Evolutionary conservation across 2,113 vertebrate genomes (phyloP), one percentile per base, ranked within the genome.

Genomic region (Etheostoma cragini): DNA sequence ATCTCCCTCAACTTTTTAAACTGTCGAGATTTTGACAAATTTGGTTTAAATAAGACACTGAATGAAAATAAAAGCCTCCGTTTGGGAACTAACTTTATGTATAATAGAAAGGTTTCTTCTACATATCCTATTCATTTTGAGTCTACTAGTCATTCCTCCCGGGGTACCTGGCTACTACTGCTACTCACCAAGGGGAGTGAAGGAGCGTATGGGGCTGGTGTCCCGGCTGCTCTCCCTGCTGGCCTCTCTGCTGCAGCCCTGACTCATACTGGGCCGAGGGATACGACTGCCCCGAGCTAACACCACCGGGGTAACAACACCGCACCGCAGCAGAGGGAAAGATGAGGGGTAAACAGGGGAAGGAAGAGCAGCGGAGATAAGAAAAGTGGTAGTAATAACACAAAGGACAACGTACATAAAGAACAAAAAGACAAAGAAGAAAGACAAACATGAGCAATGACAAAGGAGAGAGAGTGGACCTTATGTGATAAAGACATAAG

Each of bases 191-290:
- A 99, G 97, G 79, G 98, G 97, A 21, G 96, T 96, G 89, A 99
- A 98, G 92, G 97, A 98, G 91, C 98, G 98, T 76, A 98, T 94
- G 82, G 98, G 98, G 95, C 98, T 99, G 47, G 98, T 96, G 94
- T 99, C 98, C 94, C 98, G 95, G 96, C 98, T 99, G 92, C 98
- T 99, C 93, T 99, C 98, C 64, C 98, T 96, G 94, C 98, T 99
- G 93, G 98, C 97, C 92, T 99, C 98, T 90, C 98, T 96, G 95
- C 98, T 99, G 96, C 98, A 99, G 77, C 98, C 97, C 95, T 99
- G 98, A 96, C 98, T 99, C 96, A 98, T 97, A 94, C 98, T 99
- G 93, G 98, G 98, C 68, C 98, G 97, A 86, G 98, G 98, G 93
- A 99, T 99, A 88, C 98, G 98, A 93, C 98, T 99, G 94, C 97